Evolutionary conservation across 2,797 vertebrate species (phyloP), one percentile per base, ranked within the genome.

Genomic region (Sebastes elongatus): DNA sequence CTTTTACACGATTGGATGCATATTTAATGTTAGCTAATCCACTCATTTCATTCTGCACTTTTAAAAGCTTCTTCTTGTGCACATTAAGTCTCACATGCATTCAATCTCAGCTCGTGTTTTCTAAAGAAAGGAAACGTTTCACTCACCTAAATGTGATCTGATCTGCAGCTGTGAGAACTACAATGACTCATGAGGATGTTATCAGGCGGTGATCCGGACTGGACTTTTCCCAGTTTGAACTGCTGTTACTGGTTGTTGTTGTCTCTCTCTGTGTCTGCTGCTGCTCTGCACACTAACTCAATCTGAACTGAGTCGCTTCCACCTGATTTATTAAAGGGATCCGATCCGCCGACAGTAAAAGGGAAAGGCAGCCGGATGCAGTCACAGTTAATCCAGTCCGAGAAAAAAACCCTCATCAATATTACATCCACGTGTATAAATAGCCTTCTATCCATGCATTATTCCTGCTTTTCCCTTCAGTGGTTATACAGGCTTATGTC

Each of bases 371-470:
- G 59, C 74, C 68, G 78, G 78, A 86, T 71, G 61, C 62, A 59
- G 73, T 63, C n/a, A n/a, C 33, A 61, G 49, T 25, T 9, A 10
- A 76, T 72, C 59, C 53, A 68, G 25, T 30, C 25, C 13, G 18
- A 5, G 23, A 27, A 57, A 49, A 23, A 23, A 30, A 65, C 10
- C 22, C 53, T 35, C 82, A 89, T 94, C 66, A 92, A 92, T 92
- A 87, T 89, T 90, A 73, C 76, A 92, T 76, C 2, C 53, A 55
- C 10, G 52, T 30, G 30, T 81, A 83, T 72, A 93, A 93, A 93
- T 90, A 93, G 65, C n/a, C 23, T 22, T 2, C 4, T 4, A 6
- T 69, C 13, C 62, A 88, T 86, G 57, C 46, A 82, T 86, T 84
- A 89, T 89, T 91, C 77, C 70, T 83, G 2, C 14, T 69, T 59